Evolutionary conservation across 2,797 vertebrate species (phyloP).

Genomic region (Erpetoichthys calabaricus): DNA sequence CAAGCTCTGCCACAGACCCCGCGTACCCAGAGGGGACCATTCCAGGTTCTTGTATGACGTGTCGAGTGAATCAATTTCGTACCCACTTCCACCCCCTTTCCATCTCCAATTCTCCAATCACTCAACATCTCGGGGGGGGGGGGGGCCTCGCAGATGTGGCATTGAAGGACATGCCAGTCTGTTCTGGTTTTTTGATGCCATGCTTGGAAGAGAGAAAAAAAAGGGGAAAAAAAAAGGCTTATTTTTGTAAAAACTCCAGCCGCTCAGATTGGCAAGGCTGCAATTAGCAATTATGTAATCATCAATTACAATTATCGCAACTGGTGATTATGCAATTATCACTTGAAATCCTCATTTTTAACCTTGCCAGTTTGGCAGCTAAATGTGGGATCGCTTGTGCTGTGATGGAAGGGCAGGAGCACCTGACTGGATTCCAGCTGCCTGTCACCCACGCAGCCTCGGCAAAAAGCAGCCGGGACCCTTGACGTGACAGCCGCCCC

Average conservation of each 20-base stretch:
- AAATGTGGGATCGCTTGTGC: conserved; percentile 35
- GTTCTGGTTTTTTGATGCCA: not conserved
- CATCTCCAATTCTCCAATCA: too few relatives aligned
- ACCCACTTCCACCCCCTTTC: too few relatives aligned
- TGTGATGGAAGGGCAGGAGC: conserved; percentile 29
- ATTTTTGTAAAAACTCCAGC: conserved; percentile 8
- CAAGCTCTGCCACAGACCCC: too few relatives aligned
- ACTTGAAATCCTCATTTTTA: conserved; percentile 47
- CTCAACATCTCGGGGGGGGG: too few relatives aligned
- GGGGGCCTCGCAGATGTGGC: too few relatives aligned
- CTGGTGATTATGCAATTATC: conserved; percentile 61
- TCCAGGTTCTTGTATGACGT: too few relatives aligned
- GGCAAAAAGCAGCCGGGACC: conserved; percentile 52
- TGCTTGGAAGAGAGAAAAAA: not conserved
- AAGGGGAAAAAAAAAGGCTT: not conserved
- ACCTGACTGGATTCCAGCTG: conserved; percentile 45
- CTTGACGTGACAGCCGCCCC: conserved; percentile 37
- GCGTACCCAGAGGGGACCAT: too few relatives aligned
- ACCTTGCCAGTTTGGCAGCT: conserved; percentile 38
- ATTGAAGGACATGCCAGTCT: too few relatives aligned
- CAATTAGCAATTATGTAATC: conserved; percentile 52
- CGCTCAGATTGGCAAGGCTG: conserved; percentile 24
- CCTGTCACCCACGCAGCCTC: conserved; percentile 70
- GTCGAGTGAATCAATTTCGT: too few relatives aligned
- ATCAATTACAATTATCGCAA: conserved; percentile 62